Evolutionary conservation across 2,113 vertebrate species (phyloP).

Genomic region (Tetrax tetrax): DNA sequence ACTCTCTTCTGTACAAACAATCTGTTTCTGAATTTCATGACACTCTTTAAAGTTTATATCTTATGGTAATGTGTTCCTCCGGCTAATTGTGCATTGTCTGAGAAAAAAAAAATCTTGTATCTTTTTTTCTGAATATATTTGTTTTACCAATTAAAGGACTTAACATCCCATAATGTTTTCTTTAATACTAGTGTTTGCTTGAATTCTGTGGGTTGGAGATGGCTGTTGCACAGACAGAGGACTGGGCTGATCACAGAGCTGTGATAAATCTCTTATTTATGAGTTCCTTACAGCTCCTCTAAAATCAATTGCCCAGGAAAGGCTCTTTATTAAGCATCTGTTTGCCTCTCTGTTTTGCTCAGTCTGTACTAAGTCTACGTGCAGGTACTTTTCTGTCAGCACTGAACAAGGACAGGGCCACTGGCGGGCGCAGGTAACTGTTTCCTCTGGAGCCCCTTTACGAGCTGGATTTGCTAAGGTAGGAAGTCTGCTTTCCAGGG

Average conservation of each 20-base stretch:
- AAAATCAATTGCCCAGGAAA: not conserved
- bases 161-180: not conserved
- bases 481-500: not conserved
- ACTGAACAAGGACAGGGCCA: not conserved
- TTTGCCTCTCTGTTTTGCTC: not conserved
- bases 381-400: not conserved
- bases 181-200: not conserved
- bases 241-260: not conserved
- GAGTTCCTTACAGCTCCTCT: not conserved
- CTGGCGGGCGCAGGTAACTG: not conserved
- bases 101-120: not conserved
- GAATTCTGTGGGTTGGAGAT: not conserved
- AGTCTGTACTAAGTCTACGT: not conserved
- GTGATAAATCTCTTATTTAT: not conserved
- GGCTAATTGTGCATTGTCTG: slow-evolving; percentile 9
- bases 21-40: not conserved
- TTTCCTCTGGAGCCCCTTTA: not conserved
- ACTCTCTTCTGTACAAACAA: not conserved
- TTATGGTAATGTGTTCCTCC: slow-evolving; percentile 24
- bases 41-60: slow-evolving; percentile 2
- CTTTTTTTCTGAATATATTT: slow-evolving; percentile 16
- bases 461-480: not conserved
- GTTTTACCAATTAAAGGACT: not conserved
- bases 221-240: not conserved
- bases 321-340: not conserved